phyloP scores from a whole-genome alignment of 2,888 invertebrate species.

The Belgica antarctica region DNA sequence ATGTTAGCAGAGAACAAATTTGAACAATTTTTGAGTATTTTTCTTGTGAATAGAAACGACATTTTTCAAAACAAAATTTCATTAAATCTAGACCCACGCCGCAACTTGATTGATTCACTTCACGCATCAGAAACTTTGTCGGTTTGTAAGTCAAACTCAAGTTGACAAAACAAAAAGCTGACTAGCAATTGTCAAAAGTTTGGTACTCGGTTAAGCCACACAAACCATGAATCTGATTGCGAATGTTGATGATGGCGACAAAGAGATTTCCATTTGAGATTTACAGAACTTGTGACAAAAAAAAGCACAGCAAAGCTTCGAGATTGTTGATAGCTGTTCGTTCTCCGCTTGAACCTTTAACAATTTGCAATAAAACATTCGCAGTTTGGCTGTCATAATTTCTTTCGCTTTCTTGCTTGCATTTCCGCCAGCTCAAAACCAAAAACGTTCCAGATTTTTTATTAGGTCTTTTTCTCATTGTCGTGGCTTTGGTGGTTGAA shows the following conservation, averaged over 20 bases:
- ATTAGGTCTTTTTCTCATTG: not conserved
- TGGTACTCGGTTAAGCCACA: too few relatives aligned
- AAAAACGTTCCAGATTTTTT: not conserved
- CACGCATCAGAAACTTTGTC: too few relatives aligned
- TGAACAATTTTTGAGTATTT: too few relatives aligned
- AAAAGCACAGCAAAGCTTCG: not conserved
- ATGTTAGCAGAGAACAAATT: too few relatives aligned
- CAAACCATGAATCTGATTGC: too few relatives aligned
- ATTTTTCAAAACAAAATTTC: too few relatives aligned
- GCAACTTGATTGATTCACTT: too few relatives aligned
- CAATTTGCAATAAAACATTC: conserved; percentile 34
- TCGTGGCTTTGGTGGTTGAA: not conserved
- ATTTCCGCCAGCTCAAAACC: not conserved
- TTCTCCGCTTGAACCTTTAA: not conserved
- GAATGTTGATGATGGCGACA: not conserved
- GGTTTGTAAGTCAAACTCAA: too few relatives aligned
- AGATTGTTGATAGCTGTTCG: not conserved
- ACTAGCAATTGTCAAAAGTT: too few relatives aligned
- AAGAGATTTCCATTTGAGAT: conserved; percentile 17
- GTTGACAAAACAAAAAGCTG: too few relatives aligned
- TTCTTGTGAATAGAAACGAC: too few relatives aligned
- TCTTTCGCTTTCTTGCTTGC: not conserved
- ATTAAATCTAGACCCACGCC: too few relatives aligned
- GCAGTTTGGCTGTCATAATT: not conserved
- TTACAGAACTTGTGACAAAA: conserved; percentile 1